Evolutionary conservation across 2,888 invertebrate genomes (phyloP).

Genomic region (Odontocolon sp.): DNA sequence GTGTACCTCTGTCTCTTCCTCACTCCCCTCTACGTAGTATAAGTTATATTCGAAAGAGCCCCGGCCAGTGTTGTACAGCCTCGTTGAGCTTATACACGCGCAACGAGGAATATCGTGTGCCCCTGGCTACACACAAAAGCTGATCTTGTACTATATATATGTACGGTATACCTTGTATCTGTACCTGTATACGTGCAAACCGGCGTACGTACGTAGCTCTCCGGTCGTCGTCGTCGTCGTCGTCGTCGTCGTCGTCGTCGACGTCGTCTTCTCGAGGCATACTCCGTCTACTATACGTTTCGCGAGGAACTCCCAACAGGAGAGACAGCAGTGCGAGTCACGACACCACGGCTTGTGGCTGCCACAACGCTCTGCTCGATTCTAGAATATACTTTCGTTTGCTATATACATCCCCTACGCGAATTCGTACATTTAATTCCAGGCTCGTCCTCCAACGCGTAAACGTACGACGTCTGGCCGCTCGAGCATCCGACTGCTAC

Average conservation of each 20-base stretch:
- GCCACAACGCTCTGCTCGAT: slow-evolving; percentile 29
- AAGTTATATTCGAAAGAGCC: slow-evolving; percentile 42
- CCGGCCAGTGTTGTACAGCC: slow-evolving; percentile 26
- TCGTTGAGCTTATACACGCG: slow-evolving; percentile 45
- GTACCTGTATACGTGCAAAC: slow-evolving; percentile 5
- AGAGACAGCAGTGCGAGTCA: slow-evolving; percentile 57
- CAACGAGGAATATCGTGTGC: slow-evolving; percentile 34
- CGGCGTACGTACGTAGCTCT: neutral
- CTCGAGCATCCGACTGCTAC: slow-evolving; percentile 48
- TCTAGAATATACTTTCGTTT: neutral
- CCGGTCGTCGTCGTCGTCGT: slow-evolving; percentile 22
- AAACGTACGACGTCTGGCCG: slow-evolving; percentile 26
- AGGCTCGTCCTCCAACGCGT: neutral
- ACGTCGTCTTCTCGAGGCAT: slow-evolving; percentile 31
- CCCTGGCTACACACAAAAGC: slow-evolving; percentile 37
- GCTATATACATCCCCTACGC: neutral
- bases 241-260: slow-evolving; percentile 13
- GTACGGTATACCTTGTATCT: neutral
- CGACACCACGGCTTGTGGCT: slow-evolving; percentile 57
- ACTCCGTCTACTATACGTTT: slow-evolving; percentile 36
- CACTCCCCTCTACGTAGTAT: neutral
- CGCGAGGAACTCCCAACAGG: slow-evolving; percentile 34
- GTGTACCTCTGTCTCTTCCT: slow-evolving; percentile 12
- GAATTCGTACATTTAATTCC: slow-evolving; percentile 8
- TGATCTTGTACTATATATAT: slow-evolving; percentile 36